These are phyloP conservation scores for Dreissena rostriformis DNA, from an alignment of 1,140 invertebrate genomes.

Conservation along the genomic window DNA sequence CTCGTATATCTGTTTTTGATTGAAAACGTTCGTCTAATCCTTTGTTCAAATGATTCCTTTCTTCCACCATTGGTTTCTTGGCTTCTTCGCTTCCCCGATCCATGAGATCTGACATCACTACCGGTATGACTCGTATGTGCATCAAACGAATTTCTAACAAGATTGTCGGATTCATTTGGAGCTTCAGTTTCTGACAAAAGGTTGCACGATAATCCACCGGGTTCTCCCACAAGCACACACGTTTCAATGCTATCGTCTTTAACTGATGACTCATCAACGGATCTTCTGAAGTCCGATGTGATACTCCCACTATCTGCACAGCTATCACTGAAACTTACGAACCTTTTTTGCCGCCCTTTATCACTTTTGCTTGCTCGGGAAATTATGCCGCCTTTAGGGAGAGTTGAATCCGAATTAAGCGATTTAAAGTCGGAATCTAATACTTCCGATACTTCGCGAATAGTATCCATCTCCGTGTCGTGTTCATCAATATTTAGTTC, in stretches of 20 bases:
- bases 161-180: not conserved
- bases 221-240: not conserved
- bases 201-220: not conserved
- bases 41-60: constrained; percentile 53
- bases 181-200: not conserved
- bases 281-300: no score
- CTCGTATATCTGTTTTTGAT: constrained; percentile 45
- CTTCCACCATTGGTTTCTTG: constrained; percentile 8
- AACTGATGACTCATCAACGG: no score
- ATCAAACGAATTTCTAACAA: not conserved
- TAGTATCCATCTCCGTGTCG: not conserved
- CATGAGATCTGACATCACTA: not conserved
- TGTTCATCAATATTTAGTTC: not conserved
- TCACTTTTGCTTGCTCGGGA: not conserved
- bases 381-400: not conserved
- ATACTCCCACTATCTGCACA: not conserved
- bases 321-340: not conserved
- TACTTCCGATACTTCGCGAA: not conserved
- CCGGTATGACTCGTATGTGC: not conserved
- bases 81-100: not conserved
- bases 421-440: not conserved
- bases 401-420: not conserved
- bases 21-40: constrained; percentile 43
- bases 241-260: not conserved
- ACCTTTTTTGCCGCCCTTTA: not conserved